Evolutionary conservation across 2,113 vertebrate species (phyloP).

Genomic region (Varanus komodoensis): DNA sequence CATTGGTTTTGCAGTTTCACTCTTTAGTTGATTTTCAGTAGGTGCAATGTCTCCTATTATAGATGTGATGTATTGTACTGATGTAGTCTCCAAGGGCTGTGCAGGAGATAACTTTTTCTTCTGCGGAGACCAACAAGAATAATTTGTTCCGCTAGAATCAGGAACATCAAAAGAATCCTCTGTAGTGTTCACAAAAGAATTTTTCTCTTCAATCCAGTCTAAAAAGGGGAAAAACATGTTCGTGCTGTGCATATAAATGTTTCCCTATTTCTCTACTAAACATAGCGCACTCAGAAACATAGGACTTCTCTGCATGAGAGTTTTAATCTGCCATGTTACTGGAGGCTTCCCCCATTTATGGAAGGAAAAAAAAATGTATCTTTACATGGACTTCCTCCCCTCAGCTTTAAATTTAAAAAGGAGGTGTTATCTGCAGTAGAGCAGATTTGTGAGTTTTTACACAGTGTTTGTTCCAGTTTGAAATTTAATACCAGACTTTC

Average conservation of each 20-base stretch:
- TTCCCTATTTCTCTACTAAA: background rate
- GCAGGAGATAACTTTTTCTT: conserved; percentile 37
- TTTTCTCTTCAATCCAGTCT: conserved; percentile 70
- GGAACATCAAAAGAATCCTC: conserved; percentile 34
- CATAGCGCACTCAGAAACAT: background rate
- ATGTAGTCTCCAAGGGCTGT: background rate
- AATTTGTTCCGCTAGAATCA: conserved; percentile 38
- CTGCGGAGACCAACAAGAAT: conserved; percentile 17
- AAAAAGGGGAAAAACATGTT: conserved; percentile 45
- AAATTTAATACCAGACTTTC: too few species aligned
- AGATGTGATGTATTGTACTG: conserved; percentile 6
- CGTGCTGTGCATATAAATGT: background rate
- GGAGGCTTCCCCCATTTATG: too few species aligned
- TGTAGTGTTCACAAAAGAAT: conserved; percentile 22
- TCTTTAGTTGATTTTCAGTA: conserved; percentile 40
- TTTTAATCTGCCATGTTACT: too few species aligned
- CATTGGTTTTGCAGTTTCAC: conserved; percentile 48
- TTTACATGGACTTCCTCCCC: too few species aligned
- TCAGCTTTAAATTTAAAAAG: too few species aligned
- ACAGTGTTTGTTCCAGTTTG: too few species aligned
- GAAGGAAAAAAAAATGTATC: too few species aligned
- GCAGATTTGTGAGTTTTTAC: too few species aligned
- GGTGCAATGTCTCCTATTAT: background rate
- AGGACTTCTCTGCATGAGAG: too few species aligned
- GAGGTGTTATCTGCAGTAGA: too few species aligned